A percentile compares a stretch with the other conserved stretches of the same genome.
phyloP scores from a whole-genome alignment of 2,797 vertebrate genomes.

The Pitangus sulphuratus region DNA sequence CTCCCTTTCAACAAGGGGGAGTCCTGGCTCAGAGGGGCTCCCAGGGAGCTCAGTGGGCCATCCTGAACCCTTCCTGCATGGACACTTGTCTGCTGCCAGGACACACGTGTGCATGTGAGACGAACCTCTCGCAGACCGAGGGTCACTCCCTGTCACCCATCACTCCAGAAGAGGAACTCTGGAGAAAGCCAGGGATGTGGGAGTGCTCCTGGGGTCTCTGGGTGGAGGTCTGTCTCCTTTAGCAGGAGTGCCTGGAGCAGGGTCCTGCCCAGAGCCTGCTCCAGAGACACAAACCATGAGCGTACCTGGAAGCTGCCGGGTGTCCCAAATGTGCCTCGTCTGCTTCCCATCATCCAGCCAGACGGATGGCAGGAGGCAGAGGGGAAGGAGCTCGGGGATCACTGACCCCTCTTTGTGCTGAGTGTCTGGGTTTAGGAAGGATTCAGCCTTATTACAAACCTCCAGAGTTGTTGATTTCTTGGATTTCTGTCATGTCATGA shows the following conservation, averaged over 20 bases:
- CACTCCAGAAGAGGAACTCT: not conserved
- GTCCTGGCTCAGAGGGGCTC: not conserved
- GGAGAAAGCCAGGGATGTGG: not conserved
- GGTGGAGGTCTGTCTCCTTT: not conserved
- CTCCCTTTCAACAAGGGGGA: not conserved
- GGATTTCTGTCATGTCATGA: constrained; percentile 42
- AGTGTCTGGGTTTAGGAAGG: constrained; percentile 61
- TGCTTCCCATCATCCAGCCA: constrained; percentile 54
- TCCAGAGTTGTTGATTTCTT: constrained; percentile 32
- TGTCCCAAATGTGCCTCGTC: not conserved
- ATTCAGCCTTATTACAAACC: constrained; percentile 38
- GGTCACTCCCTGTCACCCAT: not conserved
- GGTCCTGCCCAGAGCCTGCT: not conserved
- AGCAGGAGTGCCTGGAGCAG: accelerated
- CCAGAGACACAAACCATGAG: constrained; percentile 12
- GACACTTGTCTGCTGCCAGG: accelerated
- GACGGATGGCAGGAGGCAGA: constrained; percentile 37
- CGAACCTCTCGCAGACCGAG: accelerated
- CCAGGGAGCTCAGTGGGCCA: not conserved
- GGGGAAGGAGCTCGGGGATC: constrained; percentile 44
- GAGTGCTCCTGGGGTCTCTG: accelerated
- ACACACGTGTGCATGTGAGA: accelerated
- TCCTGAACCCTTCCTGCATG: accelerated
- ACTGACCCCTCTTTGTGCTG: constrained; percentile 61
- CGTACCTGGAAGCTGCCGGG: not conserved